Evolutionary conservation across 2,888 invertebrate genomes (phyloP).

Genomic region (Ferrisia virgata): DNA sequence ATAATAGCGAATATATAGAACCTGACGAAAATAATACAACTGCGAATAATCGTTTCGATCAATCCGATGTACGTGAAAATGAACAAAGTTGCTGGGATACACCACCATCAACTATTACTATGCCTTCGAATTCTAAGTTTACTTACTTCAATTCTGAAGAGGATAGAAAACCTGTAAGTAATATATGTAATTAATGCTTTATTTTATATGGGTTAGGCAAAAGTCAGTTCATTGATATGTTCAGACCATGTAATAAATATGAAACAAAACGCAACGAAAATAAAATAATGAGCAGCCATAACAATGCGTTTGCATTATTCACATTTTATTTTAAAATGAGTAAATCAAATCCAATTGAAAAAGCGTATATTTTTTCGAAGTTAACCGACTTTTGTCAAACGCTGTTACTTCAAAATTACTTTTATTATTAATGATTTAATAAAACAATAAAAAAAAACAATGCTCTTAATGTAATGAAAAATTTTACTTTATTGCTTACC

Average conservation of each 20-base stretch:
- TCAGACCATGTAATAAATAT: too few relatives aligned
- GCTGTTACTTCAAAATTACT: neutral
- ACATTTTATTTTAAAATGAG: too few relatives aligned
- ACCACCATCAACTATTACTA: neutral
- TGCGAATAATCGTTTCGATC: neutral
- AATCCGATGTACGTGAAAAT: neutral
- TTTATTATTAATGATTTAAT: neutral
- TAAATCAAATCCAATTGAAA: neutral
- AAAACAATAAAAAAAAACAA: neutral
- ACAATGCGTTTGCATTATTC: too few relatives aligned
- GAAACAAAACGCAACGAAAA: too few relatives aligned
- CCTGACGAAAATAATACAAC: neutral
- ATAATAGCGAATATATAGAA: neutral
- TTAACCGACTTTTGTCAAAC: neutral
- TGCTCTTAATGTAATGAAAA: neutral
- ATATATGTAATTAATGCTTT: neutral
- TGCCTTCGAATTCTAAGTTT: neutral
- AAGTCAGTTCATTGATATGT: neutral
- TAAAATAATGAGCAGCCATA: too few relatives aligned
- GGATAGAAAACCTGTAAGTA: constrained; percentile 32
- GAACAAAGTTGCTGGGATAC: constrained; percentile 31
- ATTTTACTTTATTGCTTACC: neutral
- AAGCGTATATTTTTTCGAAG: neutral
- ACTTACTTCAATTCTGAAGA: constrained; percentile 1
- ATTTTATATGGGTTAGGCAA: neutral